These are phyloP conservation scores for Atrichornis clamosus DNA, from an alignment of 2,113 vertebrate species.

Conservation along the genomic window DNA sequence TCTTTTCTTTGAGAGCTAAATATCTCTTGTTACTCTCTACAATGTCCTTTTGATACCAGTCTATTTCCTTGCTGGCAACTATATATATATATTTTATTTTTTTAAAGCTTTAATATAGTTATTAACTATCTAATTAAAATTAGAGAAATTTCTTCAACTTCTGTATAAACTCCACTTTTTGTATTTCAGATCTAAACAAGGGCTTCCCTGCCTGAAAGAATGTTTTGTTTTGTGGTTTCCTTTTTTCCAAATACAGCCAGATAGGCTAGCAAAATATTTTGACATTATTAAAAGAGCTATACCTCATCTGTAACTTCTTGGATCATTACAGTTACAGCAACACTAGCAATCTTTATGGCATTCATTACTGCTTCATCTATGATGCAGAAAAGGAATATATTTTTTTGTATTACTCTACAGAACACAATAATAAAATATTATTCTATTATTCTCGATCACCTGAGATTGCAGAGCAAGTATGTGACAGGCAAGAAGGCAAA, in stretches of 20 bases:
- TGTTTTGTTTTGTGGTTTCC: neutral
- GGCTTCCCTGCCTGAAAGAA: neutral
- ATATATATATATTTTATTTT: neutral
- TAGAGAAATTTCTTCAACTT: neutral
- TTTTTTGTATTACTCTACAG: neutral
- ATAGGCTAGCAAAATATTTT: neutral
- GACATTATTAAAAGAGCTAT: neutral
- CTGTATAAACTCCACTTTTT: neutral
- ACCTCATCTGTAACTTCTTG: neutral
- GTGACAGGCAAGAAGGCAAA: neutral
- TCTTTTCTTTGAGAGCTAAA: neutral
- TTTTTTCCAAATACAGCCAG: neutral
- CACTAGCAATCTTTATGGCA: neutral
- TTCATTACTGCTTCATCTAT: neutral
- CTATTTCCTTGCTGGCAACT: neutral
- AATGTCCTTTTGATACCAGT: neutral
- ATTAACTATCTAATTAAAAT: neutral
- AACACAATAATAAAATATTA: neutral
- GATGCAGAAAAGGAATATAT: neutral
- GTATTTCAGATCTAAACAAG: neutral
- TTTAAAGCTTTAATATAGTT: neutral
- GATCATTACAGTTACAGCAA: neutral
- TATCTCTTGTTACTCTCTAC: neutral
- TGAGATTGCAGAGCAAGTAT: neutral
- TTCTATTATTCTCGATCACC: neutral